Evolutionary conservation across 2,113 vertebrate species (phyloP).

Genomic region (Vulpes ferrilata): DNA sequence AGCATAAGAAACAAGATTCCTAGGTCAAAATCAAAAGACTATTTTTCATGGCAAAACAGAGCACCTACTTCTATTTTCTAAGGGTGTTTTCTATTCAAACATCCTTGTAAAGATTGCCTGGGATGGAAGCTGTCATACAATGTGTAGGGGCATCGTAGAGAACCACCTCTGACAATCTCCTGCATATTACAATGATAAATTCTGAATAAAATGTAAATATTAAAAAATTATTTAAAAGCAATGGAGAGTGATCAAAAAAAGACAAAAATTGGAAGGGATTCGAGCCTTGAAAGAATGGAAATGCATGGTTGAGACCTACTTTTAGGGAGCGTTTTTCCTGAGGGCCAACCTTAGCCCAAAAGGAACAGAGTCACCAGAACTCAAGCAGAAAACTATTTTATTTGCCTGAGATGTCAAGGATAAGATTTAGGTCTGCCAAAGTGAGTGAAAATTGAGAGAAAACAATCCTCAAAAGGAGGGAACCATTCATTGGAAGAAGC

Average conservation of each 20-base stretch:
- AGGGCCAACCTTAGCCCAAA: not conserved
- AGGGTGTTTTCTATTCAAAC: not conserved
- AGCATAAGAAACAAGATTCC: not conserved
- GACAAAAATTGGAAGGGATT: not conserved
- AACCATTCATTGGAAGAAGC: not conserved
- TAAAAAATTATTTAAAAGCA: not conserved
- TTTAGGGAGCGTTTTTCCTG: not conserved
- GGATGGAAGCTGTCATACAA: not conserved
- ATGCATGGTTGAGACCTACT: not conserved
- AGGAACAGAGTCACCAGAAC: not conserved
- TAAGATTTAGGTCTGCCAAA: not conserved
- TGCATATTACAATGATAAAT: not conserved
- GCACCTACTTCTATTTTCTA: not conserved
- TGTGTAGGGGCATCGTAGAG: not conserved
- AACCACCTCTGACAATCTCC: not conserved
- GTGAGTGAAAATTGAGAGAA: not conserved
- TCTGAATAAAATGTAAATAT: conserved; percentile 7
- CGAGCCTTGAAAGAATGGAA: not conserved
- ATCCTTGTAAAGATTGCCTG: not conserved
- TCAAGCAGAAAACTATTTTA: not conserved
- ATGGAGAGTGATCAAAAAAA: not conserved
- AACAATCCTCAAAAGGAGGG: not conserved
- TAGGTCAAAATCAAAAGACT: not conserved
- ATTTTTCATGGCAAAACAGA: not conserved
- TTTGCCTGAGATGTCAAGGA: not conserved